Evolutionary conservation across 2,113 vertebrate species (phyloP).

Genomic region (Pseudopipra pipra): DNA sequence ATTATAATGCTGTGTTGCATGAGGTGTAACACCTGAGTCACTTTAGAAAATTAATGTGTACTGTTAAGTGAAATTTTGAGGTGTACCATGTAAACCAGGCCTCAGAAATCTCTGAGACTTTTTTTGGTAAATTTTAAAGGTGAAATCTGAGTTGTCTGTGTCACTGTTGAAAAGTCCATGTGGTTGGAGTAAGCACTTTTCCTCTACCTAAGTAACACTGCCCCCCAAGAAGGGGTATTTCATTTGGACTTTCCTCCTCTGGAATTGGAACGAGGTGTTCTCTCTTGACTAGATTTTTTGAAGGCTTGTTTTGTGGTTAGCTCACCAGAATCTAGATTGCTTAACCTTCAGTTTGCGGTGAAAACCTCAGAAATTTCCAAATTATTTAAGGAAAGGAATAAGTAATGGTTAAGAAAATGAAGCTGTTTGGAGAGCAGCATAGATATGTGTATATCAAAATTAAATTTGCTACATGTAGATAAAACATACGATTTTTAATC

Average conservation of each 20-base stretch:
- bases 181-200: background rate
- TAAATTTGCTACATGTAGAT: background rate
- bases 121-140: background rate
- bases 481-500: background rate
- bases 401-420: background rate
- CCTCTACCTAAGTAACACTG: background rate
- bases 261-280: background rate
- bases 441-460: background rate
- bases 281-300: background rate
- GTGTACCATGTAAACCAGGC: background rate
- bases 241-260: background rate
- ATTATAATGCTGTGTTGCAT: background rate
- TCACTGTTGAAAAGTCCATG: background rate
- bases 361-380: background rate
- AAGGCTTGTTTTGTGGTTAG: background rate
- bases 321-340: background rate
- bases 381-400: background rate
- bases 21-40: background rate
- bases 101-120: background rate
- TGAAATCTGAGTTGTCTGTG: background rate
- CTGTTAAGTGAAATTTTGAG: background rate
- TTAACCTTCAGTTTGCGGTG: background rate
- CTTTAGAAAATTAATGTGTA: background rate
- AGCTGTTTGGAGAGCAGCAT: background rate
- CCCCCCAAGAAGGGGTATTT: background rate